A percentile compares a stretch with the other conserved stretches of the same genome.
These are phyloP conservation scores for Congeria kusceri DNA, from an alignment of 2,888 invertebrate genomes.

Conservation along the genomic window DNA sequence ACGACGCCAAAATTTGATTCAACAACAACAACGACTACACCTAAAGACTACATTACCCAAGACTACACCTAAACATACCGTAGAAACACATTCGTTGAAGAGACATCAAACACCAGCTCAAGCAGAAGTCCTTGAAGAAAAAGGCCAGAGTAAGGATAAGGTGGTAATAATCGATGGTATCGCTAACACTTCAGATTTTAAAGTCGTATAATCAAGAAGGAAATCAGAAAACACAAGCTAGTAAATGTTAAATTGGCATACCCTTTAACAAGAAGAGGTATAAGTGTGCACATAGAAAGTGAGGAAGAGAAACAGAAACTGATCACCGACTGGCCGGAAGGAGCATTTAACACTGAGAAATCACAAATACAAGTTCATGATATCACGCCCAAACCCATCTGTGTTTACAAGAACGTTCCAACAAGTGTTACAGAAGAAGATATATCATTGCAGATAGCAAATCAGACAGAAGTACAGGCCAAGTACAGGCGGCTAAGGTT, in stretches of 20 bases:
- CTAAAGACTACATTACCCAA: no score
- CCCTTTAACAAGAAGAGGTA: constrained; percentile 20
- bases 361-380: constrained; percentile 1
- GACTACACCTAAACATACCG: no score
- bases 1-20: no score
- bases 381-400: background rate
- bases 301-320: constrained; percentile 13
- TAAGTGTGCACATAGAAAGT: constrained; percentile 6
- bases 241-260: constrained; percentile 21
- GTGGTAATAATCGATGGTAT: constrained; percentile 21
- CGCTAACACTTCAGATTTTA: background rate
- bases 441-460: background rate
- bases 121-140: no score
- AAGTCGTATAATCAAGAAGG: background rate
- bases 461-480: background rate
- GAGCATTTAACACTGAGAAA: constrained; percentile 1
- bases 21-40: no score
- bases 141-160: no score
- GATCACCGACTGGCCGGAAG: constrained; percentile 7
- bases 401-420: constrained; percentile 15
- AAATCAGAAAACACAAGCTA: constrained; percentile 10
- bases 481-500: constrained; percentile 10
- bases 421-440: constrained; percentile 6
- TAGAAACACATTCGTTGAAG: no score
- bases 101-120: no score